Evolutionary conservation across 2,888 invertebrate genomes (phyloP).

Genomic region (Nomada ruficornis): DNA sequence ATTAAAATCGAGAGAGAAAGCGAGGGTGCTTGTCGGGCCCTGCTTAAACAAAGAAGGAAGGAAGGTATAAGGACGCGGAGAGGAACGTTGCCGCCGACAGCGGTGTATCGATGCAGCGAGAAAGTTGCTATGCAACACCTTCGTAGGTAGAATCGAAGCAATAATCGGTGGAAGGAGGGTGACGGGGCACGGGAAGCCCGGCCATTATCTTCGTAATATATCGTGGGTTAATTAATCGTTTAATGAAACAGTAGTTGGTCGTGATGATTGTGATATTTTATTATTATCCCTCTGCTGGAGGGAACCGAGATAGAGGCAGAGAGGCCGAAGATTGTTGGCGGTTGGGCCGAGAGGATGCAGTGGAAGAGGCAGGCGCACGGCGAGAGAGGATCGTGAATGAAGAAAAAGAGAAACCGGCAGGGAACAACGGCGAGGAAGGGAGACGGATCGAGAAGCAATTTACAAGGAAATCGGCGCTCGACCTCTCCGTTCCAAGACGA

Average conservation of each 20-base stretch:
- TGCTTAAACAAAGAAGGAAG: background rate
- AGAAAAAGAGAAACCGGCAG: slow-evolving; percentile 37
- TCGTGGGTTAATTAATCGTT: slow-evolving; percentile 83
- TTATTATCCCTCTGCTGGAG: slow-evolving; percentile 74
- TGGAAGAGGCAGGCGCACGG: slow-evolving; percentile 43
- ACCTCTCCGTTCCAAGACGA: slow-evolving; percentile 55
- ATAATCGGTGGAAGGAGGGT: slow-evolving; percentile 52
- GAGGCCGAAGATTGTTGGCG: slow-evolving; percentile 7
- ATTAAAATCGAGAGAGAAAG: slow-evolving; percentile 24
- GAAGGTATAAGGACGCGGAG: slow-evolving; percentile 20
- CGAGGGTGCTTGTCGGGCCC: background rate
- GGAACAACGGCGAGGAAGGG: slow-evolving; percentile 24
- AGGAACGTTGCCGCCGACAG: slow-evolving; percentile 24
- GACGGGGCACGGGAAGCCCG: slow-evolving; percentile 51
- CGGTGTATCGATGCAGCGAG: slow-evolving; percentile 30
- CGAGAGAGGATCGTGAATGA: slow-evolving; percentile 30
- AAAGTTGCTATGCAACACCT: slow-evolving; percentile 57
- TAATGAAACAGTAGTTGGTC: slow-evolving; percentile 83
- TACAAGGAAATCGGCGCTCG: slow-evolving; percentile 73
- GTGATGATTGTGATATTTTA: slow-evolving; percentile 82
- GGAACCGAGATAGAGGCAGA: slow-evolving; percentile 18
- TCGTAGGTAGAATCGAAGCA: slow-evolving; percentile 51
- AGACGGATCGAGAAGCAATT: slow-evolving; percentile 74
- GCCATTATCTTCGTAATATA: slow-evolving; percentile 80
- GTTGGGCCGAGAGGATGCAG: slow-evolving; percentile 50